These are phyloP conservation scores for Hippocampus guttulatus DNA, from an alignment of 2,113 vertebrate species.

Conservation along the genomic window DNA sequence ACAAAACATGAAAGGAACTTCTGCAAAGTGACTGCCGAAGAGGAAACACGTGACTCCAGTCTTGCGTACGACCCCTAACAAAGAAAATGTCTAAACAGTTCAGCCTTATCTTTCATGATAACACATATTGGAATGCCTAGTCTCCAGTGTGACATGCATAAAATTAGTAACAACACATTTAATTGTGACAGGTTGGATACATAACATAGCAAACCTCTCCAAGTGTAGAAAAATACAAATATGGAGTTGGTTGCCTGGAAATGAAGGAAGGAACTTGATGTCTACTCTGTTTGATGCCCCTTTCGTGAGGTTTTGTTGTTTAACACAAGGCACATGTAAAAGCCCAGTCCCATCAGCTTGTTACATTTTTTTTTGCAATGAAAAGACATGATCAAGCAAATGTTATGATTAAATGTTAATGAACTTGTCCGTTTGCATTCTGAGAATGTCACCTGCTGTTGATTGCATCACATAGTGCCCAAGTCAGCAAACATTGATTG, in stretches of 20 bases:
- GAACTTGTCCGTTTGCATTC: not conserved
- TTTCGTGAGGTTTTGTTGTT: slow-evolving; percentile 6
- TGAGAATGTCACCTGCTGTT: not conserved
- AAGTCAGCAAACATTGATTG: not conserved
- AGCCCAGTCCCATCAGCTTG: not conserved
- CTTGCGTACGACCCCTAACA: slow-evolving; percentile 40
- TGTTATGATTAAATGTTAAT: not conserved
- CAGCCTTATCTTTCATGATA: slow-evolving; percentile 55
- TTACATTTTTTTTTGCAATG: not conserved
- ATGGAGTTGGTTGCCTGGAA: slow-evolving; percentile 32
- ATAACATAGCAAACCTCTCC: slow-evolving; percentile 23
- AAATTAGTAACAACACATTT: slow-evolving; percentile 23
- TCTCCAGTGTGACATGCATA: slow-evolving; percentile 63
- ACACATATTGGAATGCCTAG: slow-evolving; percentile 61
- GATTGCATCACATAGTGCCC: not conserved
- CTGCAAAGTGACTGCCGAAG: slow-evolving; percentile 36
- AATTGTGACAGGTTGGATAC: slow-evolving; percentile 24
- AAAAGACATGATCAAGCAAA: not conserved
- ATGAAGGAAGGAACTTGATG: slow-evolving; percentile 11
- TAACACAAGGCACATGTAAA: not conserved
- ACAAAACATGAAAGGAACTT: slow-evolving; percentile 65
- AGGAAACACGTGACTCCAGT: slow-evolving; percentile 24
- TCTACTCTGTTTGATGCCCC: not conserved
- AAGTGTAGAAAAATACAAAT: slow-evolving; percentile 33
- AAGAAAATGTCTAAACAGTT: slow-evolving; percentile 10